Percentiles rank a stretch among this genome's conserved stretches.
Conservation (phyloP, 2,888 invertebrate species). For the Siphlonurus alternatus region DNA sequence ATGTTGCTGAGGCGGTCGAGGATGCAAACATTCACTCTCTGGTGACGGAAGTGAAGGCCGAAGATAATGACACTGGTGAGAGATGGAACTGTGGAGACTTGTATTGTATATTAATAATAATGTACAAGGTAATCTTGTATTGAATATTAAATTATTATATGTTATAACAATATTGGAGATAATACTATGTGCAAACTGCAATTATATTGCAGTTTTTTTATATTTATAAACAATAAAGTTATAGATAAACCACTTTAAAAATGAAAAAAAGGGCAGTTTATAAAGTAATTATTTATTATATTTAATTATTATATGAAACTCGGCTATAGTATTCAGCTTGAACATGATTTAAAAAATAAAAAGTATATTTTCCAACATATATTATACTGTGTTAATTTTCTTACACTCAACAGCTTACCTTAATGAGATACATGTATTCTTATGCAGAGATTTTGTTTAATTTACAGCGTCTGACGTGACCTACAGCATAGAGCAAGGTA, state of each 20-base stretch:
- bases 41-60: constrained; percentile 74
- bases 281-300: no score
- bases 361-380: not conserved
- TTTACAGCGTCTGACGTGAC: constrained; percentile 54
- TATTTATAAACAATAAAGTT: no score
- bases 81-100: not conserved
- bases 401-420: not conserved
- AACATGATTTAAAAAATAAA: not conserved
- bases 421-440: constrained; percentile 2
- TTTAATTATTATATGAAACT: no score
- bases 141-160: constrained; percentile 1
- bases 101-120: not conserved
- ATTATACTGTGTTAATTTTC: constrained; percentile 4
- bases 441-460: constrained; percentile 3
- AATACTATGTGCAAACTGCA: no score
- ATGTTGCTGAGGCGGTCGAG: constrained; percentile 62
- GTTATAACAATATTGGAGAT: no score
- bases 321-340: no score
- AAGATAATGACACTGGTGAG: constrained; percentile 66
- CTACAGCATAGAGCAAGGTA: constrained; percentile 78
- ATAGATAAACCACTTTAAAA: no score
- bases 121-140: constrained; percentile 3
- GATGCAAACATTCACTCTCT: constrained; percentile 66
- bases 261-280: no score
- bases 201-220: no score